Conservation (phyloP, 2,113 vertebrate genomes). For the Megaptera novaeangliae region DNA sequence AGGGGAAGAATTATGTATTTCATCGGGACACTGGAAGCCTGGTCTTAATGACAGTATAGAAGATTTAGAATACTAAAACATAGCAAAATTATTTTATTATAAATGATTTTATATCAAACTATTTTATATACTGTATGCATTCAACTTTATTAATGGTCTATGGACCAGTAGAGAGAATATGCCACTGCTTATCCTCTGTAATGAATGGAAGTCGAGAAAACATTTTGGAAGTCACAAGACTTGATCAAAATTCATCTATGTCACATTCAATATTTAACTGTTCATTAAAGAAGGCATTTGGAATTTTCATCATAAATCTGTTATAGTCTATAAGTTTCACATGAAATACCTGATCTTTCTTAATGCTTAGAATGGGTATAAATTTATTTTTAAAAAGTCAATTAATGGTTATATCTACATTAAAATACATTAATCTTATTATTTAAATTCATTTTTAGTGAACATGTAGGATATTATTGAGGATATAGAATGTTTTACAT, state of each 20-base stretch:
- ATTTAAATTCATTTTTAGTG: neutral
- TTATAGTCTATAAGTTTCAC: neutral
- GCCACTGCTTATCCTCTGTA: conserved; percentile 9
- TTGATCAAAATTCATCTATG: conserved; percentile 67
- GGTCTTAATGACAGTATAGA: neutral
- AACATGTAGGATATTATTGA: neutral
- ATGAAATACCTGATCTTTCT: neutral
- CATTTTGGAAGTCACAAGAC: conserved; percentile 25
- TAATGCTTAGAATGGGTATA: neutral
- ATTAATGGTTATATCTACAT: neutral
- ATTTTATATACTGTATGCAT: neutral
- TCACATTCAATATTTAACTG: conserved; percentile 51
- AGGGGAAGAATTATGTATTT: neutral
- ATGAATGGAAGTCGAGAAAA: conserved; percentile 30
- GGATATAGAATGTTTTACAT: neutral
- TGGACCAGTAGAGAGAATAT: conserved; percentile 38
- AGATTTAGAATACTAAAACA: neutral
- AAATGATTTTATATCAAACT: neutral
- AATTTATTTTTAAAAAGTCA: neutral
- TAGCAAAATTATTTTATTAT: neutral
- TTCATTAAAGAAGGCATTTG: conserved; percentile 54
- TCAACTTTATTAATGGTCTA: neutral
- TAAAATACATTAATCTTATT: neutral
- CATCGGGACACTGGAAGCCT: neutral
- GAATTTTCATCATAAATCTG: conserved; percentile 36